Percentiles rank a stretch among this genome's conserved stretches.
phyloP scores from a whole-genome alignment of 1,140 invertebrate genomes.

The Drosophila chauvacae region DNA sequence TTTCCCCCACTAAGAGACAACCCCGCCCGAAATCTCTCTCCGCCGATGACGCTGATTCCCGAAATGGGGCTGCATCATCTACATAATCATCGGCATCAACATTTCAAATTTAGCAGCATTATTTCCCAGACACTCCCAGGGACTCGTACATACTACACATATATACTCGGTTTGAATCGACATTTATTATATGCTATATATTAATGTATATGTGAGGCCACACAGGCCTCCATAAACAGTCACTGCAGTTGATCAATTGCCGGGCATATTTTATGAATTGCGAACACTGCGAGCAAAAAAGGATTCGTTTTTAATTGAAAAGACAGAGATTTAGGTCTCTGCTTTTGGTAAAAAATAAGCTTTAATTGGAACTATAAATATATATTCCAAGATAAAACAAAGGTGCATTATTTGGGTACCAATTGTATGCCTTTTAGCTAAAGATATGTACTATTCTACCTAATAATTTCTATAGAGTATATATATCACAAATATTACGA shows the following conservation, averaged over 20 bases:
- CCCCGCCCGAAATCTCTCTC: conserved; percentile 18
- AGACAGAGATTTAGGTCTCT: not conserved
- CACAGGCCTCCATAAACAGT: conserved; percentile 28
- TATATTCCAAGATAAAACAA: not conserved
- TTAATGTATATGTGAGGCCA: conserved; percentile 1
- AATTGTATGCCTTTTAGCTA: not conserved
- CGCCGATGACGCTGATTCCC: conserved; percentile 26
- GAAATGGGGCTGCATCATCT: conserved; percentile 64
- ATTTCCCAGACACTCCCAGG: conserved; percentile 32
- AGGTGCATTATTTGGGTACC: not conserved
- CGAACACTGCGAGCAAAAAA: conserved; percentile 11
- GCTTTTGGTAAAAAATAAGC: not conserved
- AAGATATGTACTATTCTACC: not conserved
- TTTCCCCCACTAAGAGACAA: conserved; percentile 1
- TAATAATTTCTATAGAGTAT: not conserved
- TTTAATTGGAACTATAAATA: not conserved
- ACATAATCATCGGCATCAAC: conserved; percentile 76
- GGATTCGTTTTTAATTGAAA: no score
- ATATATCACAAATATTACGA: not conserved
- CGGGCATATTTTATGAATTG: conserved; percentile 43
- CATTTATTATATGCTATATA: conserved; percentile 3
- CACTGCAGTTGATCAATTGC: conserved; percentile 59
- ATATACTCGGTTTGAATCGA: not conserved
- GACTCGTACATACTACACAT: not conserved
- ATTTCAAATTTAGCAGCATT: conserved; percentile 77